Evolutionary conservation across 2,888 invertebrate species (phyloP).

Genomic region (Drosophila anomalipes): DNA sequence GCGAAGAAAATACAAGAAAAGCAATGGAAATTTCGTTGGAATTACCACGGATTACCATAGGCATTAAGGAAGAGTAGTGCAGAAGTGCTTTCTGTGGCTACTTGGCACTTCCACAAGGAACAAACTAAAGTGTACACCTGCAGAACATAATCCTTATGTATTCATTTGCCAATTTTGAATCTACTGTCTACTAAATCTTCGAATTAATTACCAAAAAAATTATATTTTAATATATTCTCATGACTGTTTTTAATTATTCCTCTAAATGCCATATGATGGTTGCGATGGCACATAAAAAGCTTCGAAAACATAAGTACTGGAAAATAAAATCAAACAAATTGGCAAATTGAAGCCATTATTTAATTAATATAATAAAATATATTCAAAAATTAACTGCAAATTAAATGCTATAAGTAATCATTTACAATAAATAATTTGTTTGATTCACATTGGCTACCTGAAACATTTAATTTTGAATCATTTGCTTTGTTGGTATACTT

Average conservation of each 20-base stretch:
- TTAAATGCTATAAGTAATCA: background rate
- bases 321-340: no score
- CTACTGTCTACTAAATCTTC: no score
- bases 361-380: background rate
- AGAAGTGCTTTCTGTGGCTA: background rate
- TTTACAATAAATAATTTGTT: background rate
- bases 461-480: background rate
- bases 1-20: constrained; percentile 9
- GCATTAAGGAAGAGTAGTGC: background rate
- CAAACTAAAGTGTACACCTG: background rate
- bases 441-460: no score
- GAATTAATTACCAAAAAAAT: no score
- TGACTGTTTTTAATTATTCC: no score
- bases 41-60: constrained; percentile 38
- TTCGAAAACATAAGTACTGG: no score
- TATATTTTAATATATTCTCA: no score
- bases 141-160: no score
- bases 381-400: background rate
- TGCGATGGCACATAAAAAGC: no score
- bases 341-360: background rate
- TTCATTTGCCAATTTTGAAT: background rate
- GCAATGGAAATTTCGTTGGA: constrained; percentile 6
- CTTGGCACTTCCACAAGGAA: background rate
- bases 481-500: background rate
- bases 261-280: no score